A percentile compares a stretch with the other conserved stretches of the same genome.
phyloP scores from a whole-genome alignment of 2,888 invertebrate genomes.

The Auanema sp. region DNA sequence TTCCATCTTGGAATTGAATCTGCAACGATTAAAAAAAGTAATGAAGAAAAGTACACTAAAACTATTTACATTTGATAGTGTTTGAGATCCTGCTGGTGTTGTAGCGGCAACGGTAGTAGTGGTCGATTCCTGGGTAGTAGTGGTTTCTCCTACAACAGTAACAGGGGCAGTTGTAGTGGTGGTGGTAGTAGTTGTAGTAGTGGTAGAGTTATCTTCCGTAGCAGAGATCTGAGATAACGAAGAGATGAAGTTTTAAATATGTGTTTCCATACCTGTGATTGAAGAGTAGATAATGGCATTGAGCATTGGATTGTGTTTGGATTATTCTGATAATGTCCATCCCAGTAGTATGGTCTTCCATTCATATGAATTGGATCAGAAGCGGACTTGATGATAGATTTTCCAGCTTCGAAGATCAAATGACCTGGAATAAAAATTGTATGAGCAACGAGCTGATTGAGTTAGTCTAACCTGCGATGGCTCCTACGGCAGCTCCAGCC shows the following conservation, averaged over 20 bases:
- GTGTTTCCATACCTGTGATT: slow-evolving; percentile 12
- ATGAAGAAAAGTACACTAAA: slow-evolving; percentile 3
- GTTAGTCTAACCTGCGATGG: slow-evolving; percentile 22
- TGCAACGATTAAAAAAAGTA: slow-evolving; percentile 28
- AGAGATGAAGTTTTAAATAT: neutral
- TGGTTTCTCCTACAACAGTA: slow-evolving; percentile 17
- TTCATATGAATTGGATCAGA: slow-evolving; percentile 47
- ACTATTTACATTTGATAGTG: slow-evolving; percentile 11
- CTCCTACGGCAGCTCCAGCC: slow-evolving; percentile 61
- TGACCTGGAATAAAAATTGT: slow-evolving; percentile 24
- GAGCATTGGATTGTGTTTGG: slow-evolving; percentile 36
- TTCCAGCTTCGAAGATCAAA: slow-evolving; percentile 45
- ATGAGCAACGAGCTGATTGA: neutral
- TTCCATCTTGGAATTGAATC: slow-evolving; percentile 56
- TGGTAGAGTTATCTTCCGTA: neutral
- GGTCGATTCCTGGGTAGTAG: slow-evolving; percentile 26
- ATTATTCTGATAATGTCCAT: slow-evolving; percentile 29
- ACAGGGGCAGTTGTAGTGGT: slow-evolving; percentile 34
- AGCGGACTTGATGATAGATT: slow-evolving; percentile 54
- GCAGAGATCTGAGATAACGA: slow-evolving; percentile 3
- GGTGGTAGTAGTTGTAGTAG: slow-evolving; percentile 35
- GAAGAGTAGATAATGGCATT: slow-evolving; percentile 42
- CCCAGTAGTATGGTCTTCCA: slow-evolving; percentile 56
- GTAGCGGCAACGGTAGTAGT: slow-evolving; percentile 28
- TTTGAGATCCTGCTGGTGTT: slow-evolving; percentile 21